Percentiles rank a stretch among this genome's conserved stretches.
Evolutionary conservation across 2,888 invertebrate species (phyloP).

Genomic region (Drosophila demipolita): DNA sequence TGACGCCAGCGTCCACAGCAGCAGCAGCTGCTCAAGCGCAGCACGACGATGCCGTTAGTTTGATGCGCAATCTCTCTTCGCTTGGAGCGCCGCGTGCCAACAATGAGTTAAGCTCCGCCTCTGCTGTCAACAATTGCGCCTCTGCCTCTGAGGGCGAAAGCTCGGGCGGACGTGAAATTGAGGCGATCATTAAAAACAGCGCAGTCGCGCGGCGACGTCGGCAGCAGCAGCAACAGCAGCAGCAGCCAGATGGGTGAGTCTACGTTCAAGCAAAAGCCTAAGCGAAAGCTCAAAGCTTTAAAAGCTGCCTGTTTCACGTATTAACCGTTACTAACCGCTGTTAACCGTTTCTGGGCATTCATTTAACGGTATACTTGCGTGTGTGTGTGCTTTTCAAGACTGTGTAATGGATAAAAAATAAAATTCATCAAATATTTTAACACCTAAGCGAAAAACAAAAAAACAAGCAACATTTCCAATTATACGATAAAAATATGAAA

Average conservation of each 20-base stretch:
- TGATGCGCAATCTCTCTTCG: conserved; percentile 83
- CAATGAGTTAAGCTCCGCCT: neutral
- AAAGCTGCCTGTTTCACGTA: conserved; percentile 40
- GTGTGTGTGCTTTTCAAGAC: conserved; percentile 63
- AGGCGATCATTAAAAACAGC: conserved; percentile 86
- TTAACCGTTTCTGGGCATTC: conserved; percentile 1
- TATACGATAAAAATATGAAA: conserved; percentile 26
- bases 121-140: conserved; percentile 51
- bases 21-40: conserved; percentile 35
- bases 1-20: conserved; percentile 26
- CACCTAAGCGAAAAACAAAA: conserved; percentile 24
- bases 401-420: conserved; percentile 31
- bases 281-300: conserved; percentile 11
- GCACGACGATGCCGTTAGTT: conserved; percentile 83
- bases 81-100: conserved; percentile 69
- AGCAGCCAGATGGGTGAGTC: conserved; percentile 86
- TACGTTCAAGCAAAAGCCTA: conserved; percentile 38
- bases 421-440: conserved; percentile 36
- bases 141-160: conserved; percentile 86
- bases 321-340: conserved; percentile 64
- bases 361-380: conserved; percentile 2
- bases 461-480: conserved; percentile 24
- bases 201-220: conserved; percentile 84
- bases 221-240: conserved; percentile 79
- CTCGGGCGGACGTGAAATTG: conserved; percentile 86